Evolutionary conservation across 2,113 vertebrate species (phyloP).

Genomic region (Nothoprocta pentlandii): DNA sequence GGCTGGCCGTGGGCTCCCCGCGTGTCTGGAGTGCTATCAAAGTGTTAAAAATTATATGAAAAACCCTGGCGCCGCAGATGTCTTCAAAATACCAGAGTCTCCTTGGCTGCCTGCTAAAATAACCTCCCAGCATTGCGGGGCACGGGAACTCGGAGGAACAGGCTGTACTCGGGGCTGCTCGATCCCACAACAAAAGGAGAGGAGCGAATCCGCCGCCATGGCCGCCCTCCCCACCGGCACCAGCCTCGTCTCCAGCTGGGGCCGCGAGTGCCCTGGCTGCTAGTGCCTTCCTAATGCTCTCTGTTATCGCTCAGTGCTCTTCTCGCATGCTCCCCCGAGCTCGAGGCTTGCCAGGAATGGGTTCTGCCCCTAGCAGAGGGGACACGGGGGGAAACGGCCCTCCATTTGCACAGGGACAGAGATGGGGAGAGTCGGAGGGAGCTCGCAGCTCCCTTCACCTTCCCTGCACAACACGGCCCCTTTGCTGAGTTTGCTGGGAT

Average conservation of each 20-base stretch:
- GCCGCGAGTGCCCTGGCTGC: slow-evolving; percentile 25
- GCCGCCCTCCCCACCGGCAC: slow-evolving; percentile 42
- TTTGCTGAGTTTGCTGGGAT: not conserved
- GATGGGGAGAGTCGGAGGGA: not conserved
- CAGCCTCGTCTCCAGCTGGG: slow-evolving; percentile 44
- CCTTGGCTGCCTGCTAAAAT: slow-evolving; percentile 69
- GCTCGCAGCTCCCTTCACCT: not conserved
- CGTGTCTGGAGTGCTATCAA: slow-evolving; percentile 26
- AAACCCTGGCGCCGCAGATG: slow-evolving; percentile 58
- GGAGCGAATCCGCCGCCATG: slow-evolving; percentile 21
- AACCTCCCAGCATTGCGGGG: slow-evolving; percentile 65
- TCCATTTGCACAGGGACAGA: not conserved
- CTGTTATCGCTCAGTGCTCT: not conserved
- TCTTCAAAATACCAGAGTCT: slow-evolving; percentile 71
- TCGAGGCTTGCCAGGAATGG: not conserved
- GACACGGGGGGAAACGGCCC: not conserved
- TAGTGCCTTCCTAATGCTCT: slow-evolving; percentile 39
- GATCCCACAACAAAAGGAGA: slow-evolving; percentile 46
- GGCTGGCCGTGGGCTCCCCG: not conserved
- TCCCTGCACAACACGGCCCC: not conserved
- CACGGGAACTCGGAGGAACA: slow-evolving; percentile 53
- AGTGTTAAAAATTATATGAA: slow-evolving; percentile 62
- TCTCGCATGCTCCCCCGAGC: slow-evolving; percentile 14
- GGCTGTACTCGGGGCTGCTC: slow-evolving; percentile 56
- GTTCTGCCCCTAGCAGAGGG: not conserved